These are phyloP conservation scores for Hirundichthys speculiger DNA, from an alignment of 2,113 vertebrate genomes.

Conservation along the genomic window DNA sequence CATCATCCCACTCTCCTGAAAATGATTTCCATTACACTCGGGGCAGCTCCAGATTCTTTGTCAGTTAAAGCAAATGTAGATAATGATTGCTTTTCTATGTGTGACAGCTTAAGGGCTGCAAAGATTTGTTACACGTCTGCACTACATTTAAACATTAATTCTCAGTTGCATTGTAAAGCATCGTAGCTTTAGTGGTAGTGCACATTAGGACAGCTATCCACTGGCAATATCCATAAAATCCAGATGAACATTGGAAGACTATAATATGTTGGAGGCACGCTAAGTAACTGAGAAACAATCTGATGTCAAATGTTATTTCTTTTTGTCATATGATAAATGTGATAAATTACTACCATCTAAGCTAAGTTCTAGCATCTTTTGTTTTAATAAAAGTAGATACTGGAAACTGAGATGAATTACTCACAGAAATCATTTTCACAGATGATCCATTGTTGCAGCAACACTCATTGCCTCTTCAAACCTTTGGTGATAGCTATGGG, in stretches of 20 bases:
- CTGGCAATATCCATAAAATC: slow-evolving; percentile 52
- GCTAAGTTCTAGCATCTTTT: slow-evolving; percentile 26
- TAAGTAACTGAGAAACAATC: slow-evolving; percentile 53
- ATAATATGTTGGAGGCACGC: slow-evolving; percentile 20
- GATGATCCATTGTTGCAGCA: slow-evolving; percentile 44
- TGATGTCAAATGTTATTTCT: slow-evolving; percentile 56
- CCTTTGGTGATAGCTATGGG: slow-evolving; percentile 26
- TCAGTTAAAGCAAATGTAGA: slow-evolving; percentile 67
- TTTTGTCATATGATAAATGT: slow-evolving; percentile 43
- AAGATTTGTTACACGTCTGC: slow-evolving; percentile 66
- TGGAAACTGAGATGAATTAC: slow-evolving; percentile 27
- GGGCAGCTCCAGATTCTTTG: slow-evolving; percentile 64
- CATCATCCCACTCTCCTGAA: slow-evolving; percentile 52
- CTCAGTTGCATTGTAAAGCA: slow-evolving; percentile 29
- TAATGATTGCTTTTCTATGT: too few species aligned
- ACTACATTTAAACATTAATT: slow-evolving; percentile 56
- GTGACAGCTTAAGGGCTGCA: too few species aligned
- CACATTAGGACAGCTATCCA: slow-evolving; percentile 37
- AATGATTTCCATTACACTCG: slow-evolving; percentile 65
- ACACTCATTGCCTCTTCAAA: slow-evolving; percentile 35
- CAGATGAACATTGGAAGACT: slow-evolving; percentile 36
- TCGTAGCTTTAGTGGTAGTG: slow-evolving; percentile 33
- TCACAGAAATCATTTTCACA: slow-evolving; percentile 64
- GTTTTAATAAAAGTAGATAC: slow-evolving; percentile 41
- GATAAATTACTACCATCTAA: slow-evolving; percentile 30